Base-by-base conservation (phyloP, 2,113 vertebrate species). In the Psophia crepitans region DNA sequence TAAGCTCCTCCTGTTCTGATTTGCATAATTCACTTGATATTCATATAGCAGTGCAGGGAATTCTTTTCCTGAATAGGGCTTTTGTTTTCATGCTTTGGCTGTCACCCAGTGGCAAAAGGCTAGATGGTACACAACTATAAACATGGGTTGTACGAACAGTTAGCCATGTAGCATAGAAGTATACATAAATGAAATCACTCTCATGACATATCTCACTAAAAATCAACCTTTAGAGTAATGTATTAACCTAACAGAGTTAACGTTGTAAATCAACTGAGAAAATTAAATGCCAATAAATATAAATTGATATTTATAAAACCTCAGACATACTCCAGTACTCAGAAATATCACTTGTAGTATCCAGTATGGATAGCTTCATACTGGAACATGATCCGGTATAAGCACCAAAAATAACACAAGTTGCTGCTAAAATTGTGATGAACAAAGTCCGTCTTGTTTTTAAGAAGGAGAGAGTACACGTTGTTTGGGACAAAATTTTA, bases 41-140 rank as follows among this genome's bases (percentile, higher is more conserved):
- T 97, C 95, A 87, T 91, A 92, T 94, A 96, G 93, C 91, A 87
- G 94, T 82, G 68, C 84, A 97, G 71, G 75, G 94, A 88, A 96
- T 97, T 95, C 78, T 93, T 78, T 90, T 92, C 57, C 93, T 97
- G 94, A 98, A 97, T 94, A 92, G 73, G 84, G 35, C 84, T 95
- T 97, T 98, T 98, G 95, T 98, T 97, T 96, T 93, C 91, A 96
- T 97, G 96, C 94, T 94, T 97, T 97, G 97, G 97, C 97, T 97
- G 96, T 97, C 96, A 97, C 97, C 94, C 97, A 97, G 97, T 96
- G 97, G 97, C 94, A 97, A 97, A 94, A 97, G 95, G 84, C 94
- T 97, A 92, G 96, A 96, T 97, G 97, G 95, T 97, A 96, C 96
- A 95, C 91, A 93, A 89, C 93, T 14, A 12, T 97, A 98, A 97